phyloP scores from a whole-genome alignment of 23 tunicate species.

The Trididemnum clinides region DNA sequence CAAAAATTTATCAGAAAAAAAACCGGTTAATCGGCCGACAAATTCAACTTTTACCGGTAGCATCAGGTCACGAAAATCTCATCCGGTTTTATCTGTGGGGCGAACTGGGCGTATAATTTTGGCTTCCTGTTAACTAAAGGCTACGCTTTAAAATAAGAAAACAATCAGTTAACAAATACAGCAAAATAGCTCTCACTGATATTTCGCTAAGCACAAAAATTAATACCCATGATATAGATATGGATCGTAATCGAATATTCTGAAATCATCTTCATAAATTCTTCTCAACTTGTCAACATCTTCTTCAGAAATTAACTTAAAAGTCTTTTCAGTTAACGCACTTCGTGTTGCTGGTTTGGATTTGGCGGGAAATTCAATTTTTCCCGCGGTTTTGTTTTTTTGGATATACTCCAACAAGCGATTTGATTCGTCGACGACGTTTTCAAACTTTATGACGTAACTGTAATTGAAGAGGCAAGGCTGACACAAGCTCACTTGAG shows the following conservation, averaged over 20 bases:
- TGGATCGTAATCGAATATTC: constrained; percentile 49
- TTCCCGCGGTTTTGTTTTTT: not conserved
- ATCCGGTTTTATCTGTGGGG: too few species aligned
- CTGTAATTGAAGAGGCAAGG: constrained; percentile 69
- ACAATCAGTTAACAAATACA: too few species aligned
- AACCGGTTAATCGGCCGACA: too few species aligned
- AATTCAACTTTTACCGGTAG: too few species aligned
- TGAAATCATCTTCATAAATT: constrained; percentile 60
- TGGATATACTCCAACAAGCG: constrained; percentile 56
- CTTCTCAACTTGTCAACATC: constrained; percentile 28
- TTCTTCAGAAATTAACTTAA: not conserved
- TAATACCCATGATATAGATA: constrained; percentile 21
- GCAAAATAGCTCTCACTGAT: too few species aligned
- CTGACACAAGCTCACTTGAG: constrained; percentile 60
- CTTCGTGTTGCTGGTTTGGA: not conserved
- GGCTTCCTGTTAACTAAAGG: too few species aligned
- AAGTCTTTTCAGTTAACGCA: not conserved
- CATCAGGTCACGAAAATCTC: too few species aligned
- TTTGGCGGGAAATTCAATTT: not conserved
- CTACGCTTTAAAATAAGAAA: too few species aligned
- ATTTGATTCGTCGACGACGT: constrained; percentile 49
- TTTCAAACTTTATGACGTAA: constrained; percentile 70
- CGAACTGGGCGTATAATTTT: too few species aligned
- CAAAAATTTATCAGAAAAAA: too few species aligned
- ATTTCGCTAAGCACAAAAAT: too few species aligned